Evolutionary conservation across 2,888 invertebrate genomes (phyloP), one percentile per base, ranked within the genome.

Genomic region (Atrina japonica): DNA sequence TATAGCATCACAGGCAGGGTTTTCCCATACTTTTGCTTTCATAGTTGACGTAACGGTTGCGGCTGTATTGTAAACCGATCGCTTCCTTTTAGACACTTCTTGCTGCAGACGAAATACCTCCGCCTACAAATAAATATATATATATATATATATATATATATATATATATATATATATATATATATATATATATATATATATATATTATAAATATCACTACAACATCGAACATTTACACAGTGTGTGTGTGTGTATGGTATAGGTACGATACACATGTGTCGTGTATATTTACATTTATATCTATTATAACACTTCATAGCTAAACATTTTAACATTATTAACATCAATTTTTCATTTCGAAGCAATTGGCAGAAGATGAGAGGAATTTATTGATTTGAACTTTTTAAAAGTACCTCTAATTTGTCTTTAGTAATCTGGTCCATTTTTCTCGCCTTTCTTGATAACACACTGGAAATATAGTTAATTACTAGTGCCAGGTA

Each of bases 401-500:
- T n/a, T n/a, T n/a, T n/a, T n/a, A n/a, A n/a, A n/a, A n/a, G n/a
- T 71, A 85, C 86, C 83, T 84, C 84, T 23, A 86, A 64, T 64
- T 77, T 78, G n/a, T 76, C 80, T 47, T 79, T 76, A n/a, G 84
- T 84, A 43, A 78, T 72, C 45, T 77, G 70, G 56, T 85, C 81
- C 47, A 86, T 81, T 50, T 80, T 81, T 66, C 82, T 77, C 7
- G 84, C 84, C 52, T 81, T 85, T 55, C 76, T 78, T n/a, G 83
- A 80, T 35, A 86, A 78, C 16, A 82, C 75, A 60, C 79, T 78
- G 14, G 83, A 80, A 59, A 86, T 84, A 73, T 84, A 86, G 41
- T 81, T 84, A 58, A 86, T 85, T 29, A 86, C 81, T 16, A 88
- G 83, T 1, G 88, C 83, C 30, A 88, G 77, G 68, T 88, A 88